phyloP scores from a whole-genome alignment of 2,113 vertebrate species.

The Alethe castanea region DNA sequence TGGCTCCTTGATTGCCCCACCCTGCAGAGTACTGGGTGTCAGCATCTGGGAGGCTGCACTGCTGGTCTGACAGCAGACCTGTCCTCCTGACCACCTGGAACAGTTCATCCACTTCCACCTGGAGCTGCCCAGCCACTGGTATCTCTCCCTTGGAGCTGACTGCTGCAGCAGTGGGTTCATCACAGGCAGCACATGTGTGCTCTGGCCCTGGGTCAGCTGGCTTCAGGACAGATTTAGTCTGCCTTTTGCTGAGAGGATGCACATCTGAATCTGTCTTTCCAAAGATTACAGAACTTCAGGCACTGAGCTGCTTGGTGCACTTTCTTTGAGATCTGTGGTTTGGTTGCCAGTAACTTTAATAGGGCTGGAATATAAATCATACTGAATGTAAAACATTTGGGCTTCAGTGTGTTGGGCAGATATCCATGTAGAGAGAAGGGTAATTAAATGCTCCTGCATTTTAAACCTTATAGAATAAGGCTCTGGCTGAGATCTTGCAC shows the following conservation, averaged over 20 bases:
- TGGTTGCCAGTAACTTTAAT: constrained; percentile 34
- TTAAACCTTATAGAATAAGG: constrained; percentile 28
- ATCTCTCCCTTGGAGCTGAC: background rate
- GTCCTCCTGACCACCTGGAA: background rate
- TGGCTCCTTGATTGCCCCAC: background rate
- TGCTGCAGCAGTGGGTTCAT: background rate
- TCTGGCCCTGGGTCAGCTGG: background rate
- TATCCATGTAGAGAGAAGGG: constrained; percentile 37
- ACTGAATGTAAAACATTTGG: constrained; percentile 32
- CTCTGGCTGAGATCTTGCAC: constrained; percentile 36
- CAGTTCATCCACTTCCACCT: background rate
- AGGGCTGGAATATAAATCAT: constrained; percentile 15
- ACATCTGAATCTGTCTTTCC: background rate
- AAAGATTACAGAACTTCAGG: background rate
- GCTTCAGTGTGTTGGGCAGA: constrained; percentile 13
- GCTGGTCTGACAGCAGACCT: background rate
- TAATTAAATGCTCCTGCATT: constrained; percentile 57
- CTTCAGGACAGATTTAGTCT: background rate
- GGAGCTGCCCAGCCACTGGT: background rate
- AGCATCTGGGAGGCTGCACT: background rate
- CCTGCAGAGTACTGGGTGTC: background rate
- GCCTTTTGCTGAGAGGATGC: background rate
- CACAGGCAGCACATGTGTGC: background rate
- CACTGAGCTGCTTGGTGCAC: background rate
- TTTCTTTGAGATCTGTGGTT: background rate